phyloP scores from a whole-genome alignment of 2,113 vertebrate species.

The Haplochromis burtoni region DNA sequence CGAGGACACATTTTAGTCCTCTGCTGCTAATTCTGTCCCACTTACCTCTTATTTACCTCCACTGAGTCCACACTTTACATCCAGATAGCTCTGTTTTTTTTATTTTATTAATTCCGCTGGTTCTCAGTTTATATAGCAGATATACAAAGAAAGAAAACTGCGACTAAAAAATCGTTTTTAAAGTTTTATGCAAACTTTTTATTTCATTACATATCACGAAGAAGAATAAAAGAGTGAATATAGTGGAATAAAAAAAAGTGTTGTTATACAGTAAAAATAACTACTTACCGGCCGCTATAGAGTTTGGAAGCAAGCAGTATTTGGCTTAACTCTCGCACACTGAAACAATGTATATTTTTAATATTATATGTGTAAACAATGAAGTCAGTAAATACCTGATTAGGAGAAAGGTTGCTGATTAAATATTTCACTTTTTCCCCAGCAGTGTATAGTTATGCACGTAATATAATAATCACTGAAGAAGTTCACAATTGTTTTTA shows the following conservation, averaged over 20 bases:
- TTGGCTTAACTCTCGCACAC: background rate
- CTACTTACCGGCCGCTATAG: background rate
- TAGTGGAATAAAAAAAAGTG: background rate
- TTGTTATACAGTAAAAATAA: background rate
- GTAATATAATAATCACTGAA: background rate
- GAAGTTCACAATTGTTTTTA: background rate
- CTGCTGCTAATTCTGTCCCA: constrained; percentile 12
- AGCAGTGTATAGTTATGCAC: background rate
- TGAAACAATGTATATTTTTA: background rate
- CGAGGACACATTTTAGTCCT: background rate
- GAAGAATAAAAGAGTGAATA: background rate
- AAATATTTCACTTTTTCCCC: background rate
- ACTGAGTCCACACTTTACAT: background rate
- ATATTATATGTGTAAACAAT: background rate
- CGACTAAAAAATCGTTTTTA: background rate
- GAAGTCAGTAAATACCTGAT: background rate
- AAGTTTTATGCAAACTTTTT: background rate
- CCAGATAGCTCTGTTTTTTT: background rate
- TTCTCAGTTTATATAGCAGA: background rate
- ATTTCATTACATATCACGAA: background rate
- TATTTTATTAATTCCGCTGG: background rate
- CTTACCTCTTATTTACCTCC: background rate
- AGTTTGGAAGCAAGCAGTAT: background rate
- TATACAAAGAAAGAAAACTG: background rate
- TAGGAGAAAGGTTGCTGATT: background rate